Conservation (phyloP, 2,797 vertebrate genomes). For the Channa striata region DNA sequence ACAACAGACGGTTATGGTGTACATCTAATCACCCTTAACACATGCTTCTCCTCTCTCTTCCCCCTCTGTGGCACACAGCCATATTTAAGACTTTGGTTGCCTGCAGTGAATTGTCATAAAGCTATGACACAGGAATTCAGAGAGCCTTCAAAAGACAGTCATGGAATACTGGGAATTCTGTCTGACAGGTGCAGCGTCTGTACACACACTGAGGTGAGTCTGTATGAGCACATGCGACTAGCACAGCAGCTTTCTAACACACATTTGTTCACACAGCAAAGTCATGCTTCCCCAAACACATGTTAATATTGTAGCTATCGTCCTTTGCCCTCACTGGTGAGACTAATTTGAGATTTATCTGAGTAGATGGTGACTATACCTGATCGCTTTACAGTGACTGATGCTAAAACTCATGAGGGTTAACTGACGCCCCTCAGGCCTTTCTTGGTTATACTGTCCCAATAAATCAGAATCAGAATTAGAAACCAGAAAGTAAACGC, state of each 20-base stretch:
- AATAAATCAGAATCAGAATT: no score
- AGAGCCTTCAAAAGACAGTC: slow-evolving; percentile 43
- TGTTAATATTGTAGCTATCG: neutral
- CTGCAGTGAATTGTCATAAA: slow-evolving; percentile 41
- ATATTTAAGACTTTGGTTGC: slow-evolving; percentile 46
- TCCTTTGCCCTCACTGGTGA: neutral
- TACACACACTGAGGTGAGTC: slow-evolving; percentile 17
- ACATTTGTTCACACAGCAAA: slow-evolving; percentile 2
- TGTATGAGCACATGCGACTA: no score
- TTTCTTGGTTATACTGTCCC: slow-evolving; percentile 20
- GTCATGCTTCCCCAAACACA: neutral
- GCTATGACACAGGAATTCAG: slow-evolving; percentile 51
- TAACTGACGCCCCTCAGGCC: slow-evolving; percentile 25
- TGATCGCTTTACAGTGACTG: slow-evolving; percentile 10
- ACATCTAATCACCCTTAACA: slow-evolving; percentile 2
- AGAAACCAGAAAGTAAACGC: no score
- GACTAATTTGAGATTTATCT: slow-evolving; percentile 6
- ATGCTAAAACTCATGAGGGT: slow-evolving; percentile 26
- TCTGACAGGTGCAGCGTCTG: no score
- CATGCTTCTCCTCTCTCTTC: slow-evolving; percentile 6
- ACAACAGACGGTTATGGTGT: slow-evolving; percentile 1
- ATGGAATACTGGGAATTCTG: slow-evolving; percentile 53
- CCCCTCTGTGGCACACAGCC: slow-evolving; percentile 24
- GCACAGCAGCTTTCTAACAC: slow-evolving; percentile 24
- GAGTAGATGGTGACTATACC: no score